A percentile compares a stretch with the other conserved stretches of the same genome.
phyloP scores from a whole-genome alignment of 2,888 invertebrate genomes.

The Drosophila barbarae region DNA sequence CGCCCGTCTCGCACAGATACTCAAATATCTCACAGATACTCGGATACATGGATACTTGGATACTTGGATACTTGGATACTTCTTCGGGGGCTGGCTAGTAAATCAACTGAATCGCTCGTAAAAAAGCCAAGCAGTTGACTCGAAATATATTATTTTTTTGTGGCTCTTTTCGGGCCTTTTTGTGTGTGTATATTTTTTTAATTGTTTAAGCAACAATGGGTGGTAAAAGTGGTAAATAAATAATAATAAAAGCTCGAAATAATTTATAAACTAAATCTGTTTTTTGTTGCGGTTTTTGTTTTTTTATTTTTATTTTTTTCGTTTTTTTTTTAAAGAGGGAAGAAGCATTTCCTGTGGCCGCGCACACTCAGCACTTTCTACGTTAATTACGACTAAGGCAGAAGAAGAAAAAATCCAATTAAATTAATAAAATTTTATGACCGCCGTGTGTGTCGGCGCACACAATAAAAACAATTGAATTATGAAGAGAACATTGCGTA shows the following conservation, averaged over 20 bases:
- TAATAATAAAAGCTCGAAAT: slow-evolving; percentile 55
- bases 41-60: slow-evolving; percentile 1
- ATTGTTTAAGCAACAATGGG: slow-evolving; percentile 77
- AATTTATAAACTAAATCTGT: slow-evolving; percentile 58
- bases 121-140: slow-evolving; percentile 63
- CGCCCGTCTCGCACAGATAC: slow-evolving; percentile 62
- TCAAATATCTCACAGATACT: slow-evolving; percentile 15
- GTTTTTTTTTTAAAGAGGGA: slow-evolving; percentile 2
- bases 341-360: slow-evolving; percentile 58
- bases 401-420: slow-evolving; percentile 52
- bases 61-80: slow-evolving; percentile 22
- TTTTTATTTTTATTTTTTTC: slow-evolving; percentile 7
- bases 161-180: slow-evolving; percentile 32
- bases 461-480: slow-evolving; percentile 66
- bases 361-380: slow-evolving; percentile 39
- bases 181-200: slow-evolving; percentile 60
- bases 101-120: slow-evolving; percentile 73
- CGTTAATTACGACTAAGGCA: slow-evolving; percentile 42
- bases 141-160: slow-evolving; percentile 38
- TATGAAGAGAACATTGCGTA: slow-evolving; percentile 64
- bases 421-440: slow-evolving; percentile 63
- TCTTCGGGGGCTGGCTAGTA: slow-evolving; percentile 67
- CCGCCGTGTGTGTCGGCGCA: slow-evolving; percentile 47
- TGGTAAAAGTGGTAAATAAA: slow-evolving; percentile 70
- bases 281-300: slow-evolving; percentile 27